phyloP scores from a whole-genome alignment of 2,113 vertebrate species.

The Entelurus aequoreus region DNA sequence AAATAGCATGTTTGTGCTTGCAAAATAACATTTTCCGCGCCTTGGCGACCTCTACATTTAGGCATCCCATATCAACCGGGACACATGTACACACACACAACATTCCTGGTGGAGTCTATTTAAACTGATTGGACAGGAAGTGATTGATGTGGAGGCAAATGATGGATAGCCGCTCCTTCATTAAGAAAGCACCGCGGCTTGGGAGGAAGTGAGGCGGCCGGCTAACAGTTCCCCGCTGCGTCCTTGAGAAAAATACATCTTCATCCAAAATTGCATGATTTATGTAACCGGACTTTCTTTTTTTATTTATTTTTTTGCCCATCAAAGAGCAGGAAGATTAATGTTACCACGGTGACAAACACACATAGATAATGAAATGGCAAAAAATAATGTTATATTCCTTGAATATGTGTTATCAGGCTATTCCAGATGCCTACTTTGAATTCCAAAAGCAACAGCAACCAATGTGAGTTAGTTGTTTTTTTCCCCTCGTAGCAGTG shows the following conservation, averaged over 20 bases:
- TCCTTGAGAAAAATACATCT: slow-evolving; percentile 1
- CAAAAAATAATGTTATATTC: slow-evolving; percentile 46
- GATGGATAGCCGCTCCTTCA: slow-evolving; percentile 40
- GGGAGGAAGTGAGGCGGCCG: not conserved
- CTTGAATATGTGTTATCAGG: slow-evolving; percentile 52
- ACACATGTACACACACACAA: not conserved
- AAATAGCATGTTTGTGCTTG: no score
- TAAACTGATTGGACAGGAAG: slow-evolving; percentile 52
- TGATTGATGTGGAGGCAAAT: slow-evolving; percentile 52
- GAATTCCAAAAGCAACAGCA: slow-evolving; percentile 56
- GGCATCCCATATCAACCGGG: not conserved
- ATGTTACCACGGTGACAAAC: slow-evolving; percentile 2
- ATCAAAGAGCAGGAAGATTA: not conserved
- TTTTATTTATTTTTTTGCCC: not conserved
- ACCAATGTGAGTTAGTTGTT: slow-evolving; percentile 7
- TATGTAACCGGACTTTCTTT: not conserved
- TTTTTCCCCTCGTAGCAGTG: not conserved
- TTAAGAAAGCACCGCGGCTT: slow-evolving; percentile 1
- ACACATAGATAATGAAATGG: slow-evolving; percentile 18
- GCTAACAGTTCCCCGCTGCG: not conserved
- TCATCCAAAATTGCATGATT: not conserved
- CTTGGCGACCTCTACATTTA: no score
- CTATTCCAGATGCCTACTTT: slow-evolving; percentile 46
- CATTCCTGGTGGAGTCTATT: slow-evolving; percentile 36
- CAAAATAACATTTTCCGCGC: no score